Percentiles rank a stretch among this genome's conserved stretches.
Conservation (phyloP, 2,113 vertebrate species). For the Saguinus imperator region DNA sequence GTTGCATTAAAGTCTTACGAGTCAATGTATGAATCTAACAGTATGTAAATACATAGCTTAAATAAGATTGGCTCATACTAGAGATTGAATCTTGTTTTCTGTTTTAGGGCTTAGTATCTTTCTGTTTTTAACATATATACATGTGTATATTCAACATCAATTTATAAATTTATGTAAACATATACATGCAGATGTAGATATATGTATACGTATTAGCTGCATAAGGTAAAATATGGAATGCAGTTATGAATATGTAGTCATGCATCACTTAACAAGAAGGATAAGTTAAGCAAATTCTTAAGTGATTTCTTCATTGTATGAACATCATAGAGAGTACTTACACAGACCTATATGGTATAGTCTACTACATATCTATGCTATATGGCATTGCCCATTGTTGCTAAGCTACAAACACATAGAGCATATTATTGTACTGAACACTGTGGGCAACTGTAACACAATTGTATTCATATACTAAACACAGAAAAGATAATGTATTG, state of each 20-base stretch:
- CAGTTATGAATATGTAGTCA: not conserved
- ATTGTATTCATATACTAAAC: not conserved
- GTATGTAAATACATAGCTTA: not conserved
- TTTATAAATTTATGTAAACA: not conserved
- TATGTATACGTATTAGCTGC: not conserved
- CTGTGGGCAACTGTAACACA: not conserved
- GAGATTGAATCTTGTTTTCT: not conserved
- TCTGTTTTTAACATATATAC: not conserved
- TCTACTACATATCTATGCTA: not conserved
- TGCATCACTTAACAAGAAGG: not conserved
- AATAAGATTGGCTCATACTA: not conserved
- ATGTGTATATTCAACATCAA: not conserved
- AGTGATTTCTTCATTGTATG: not conserved
- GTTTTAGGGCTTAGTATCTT: not conserved
- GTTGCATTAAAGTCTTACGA: not conserved
- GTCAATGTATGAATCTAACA: not conserved
- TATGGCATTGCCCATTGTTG: not conserved
- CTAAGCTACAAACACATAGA: not conserved
- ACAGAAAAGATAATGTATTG: not conserved
- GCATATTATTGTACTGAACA: not conserved
- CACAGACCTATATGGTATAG: not conserved
- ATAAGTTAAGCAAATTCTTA: not conserved
- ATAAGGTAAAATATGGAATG: not conserved
- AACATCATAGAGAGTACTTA: not conserved
- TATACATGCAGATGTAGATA: no score